Conservation (phyloP, 1,140 invertebrate species). For the Ladona fulva region DNA sequence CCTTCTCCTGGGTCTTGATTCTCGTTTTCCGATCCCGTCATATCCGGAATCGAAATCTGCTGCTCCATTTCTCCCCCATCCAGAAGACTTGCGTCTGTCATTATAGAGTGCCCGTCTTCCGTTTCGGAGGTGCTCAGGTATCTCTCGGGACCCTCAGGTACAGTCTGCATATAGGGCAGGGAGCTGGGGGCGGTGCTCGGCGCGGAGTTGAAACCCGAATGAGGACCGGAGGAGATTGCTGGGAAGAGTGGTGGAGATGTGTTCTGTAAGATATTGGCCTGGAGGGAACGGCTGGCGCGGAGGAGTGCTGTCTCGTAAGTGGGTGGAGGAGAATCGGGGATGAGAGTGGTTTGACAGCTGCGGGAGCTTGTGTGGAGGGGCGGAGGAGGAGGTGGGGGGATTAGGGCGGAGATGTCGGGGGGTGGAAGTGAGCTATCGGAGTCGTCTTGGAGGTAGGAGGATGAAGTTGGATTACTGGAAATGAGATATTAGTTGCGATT, state of each 20-base stretch:
- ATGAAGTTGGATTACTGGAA: not conserved
- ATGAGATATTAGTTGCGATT: too few relatives aligned
- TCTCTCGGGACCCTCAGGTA: not conserved
- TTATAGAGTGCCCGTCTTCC: not conserved
- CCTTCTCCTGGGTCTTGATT: too few relatives aligned
- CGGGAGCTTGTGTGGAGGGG: not conserved
- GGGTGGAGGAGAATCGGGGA: not conserved
- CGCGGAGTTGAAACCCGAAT: not conserved
- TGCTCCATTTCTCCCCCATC: not conserved
- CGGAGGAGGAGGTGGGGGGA: not conserved
- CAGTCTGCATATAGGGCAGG: not conserved
- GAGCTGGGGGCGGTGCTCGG: not conserved
- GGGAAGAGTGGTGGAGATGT: not conserved
- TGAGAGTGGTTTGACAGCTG: not conserved
- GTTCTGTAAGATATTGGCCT: not conserved
- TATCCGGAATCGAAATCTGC: not conserved
- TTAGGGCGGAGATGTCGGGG: not conserved
- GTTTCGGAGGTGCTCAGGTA: not conserved
- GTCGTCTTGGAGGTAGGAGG: not conserved
- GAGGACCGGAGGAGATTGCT: not conserved
- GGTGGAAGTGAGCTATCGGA: not conserved
- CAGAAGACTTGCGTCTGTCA: not conserved
- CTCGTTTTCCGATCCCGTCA: too few relatives aligned
- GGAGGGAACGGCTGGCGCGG: not conserved
- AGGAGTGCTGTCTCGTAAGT: not conserved